Evolutionary conservation across 2,888 invertebrate genomes (phyloP).

Genomic region (Aphrophora alni): DNA sequence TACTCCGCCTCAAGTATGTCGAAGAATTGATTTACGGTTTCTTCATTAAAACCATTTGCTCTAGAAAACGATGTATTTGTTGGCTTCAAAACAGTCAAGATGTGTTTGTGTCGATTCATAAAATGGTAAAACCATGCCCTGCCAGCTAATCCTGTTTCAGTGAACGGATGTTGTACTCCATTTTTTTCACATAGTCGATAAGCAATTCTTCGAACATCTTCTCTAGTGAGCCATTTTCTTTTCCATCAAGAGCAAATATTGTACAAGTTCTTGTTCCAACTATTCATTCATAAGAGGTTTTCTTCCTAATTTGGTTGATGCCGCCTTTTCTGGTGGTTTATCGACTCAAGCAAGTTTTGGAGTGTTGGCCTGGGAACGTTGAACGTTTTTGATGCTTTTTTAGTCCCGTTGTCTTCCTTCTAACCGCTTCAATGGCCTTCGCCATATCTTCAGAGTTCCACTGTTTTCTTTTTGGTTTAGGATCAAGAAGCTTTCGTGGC

Average conservation of each 20-base stretch:
- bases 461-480: not conserved
- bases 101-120: slow-evolving; percentile 29
- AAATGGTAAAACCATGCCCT: slow-evolving; percentile 40
- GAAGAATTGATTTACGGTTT: slow-evolving; percentile 33
- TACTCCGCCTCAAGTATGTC: slow-evolving; percentile 41
- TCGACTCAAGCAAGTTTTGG: slow-evolving; percentile 22
- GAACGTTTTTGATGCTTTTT: not conserved
- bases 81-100: slow-evolving; percentile 30
- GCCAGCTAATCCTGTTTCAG: slow-evolving; percentile 17
- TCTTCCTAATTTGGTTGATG: slow-evolving; percentile 15
- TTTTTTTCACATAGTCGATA: slow-evolving; percentile 39
- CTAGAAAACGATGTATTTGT: slow-evolving; percentile 29
- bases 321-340: not conserved
- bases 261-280: slow-evolving; percentile 33
- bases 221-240: slow-evolving; percentile 33
- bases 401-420: not conserved
- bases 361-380: slow-evolving; percentile 23
- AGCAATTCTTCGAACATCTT: slow-evolving; percentile 41
- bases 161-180: slow-evolving; percentile 43
- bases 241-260: slow-evolving; percentile 36
- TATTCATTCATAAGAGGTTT: slow-evolving; percentile 14
- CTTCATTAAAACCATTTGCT: slow-evolving; percentile 41
- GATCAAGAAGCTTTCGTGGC: slow-evolving; percentile 3
- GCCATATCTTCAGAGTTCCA: not conserved
- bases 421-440: not conserved